Conservation (phyloP, 2,888 invertebrate genomes). For the Nomada ferruginata region DNA sequence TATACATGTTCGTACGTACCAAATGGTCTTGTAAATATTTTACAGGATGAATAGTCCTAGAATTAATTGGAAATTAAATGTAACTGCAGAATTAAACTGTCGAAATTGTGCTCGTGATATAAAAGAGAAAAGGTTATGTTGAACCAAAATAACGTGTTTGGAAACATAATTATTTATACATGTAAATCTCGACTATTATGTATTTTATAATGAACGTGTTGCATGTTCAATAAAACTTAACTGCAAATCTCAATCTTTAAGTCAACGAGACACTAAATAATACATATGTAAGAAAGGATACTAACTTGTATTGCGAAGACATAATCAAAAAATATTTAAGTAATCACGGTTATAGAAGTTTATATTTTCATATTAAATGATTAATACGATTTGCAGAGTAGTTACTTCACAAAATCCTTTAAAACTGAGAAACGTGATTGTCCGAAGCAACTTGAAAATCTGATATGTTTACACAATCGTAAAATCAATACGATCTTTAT, state of each 20-base stretch:
- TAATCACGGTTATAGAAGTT: background rate
- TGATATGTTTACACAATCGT: background rate
- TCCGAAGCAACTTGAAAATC: background rate
- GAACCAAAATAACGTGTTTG: background rate
- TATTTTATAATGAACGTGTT: background rate
- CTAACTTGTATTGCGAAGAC: constrained; percentile 76
- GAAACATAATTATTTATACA: constrained; percentile 2
- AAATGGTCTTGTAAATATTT: constrained; percentile 92
- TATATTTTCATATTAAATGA: background rate
- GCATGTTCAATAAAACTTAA: background rate
- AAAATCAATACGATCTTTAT: background rate
- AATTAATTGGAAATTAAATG: constrained; percentile 70
- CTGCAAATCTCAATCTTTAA: background rate
- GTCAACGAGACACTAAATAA: constrained; percentile 12
- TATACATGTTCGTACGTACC: constrained; percentile 73
- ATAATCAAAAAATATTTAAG: constrained; percentile 45
- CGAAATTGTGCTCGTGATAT: background rate
- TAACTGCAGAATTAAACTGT: background rate
- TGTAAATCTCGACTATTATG: background rate
- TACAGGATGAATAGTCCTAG: constrained; percentile 90
- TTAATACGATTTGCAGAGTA: background rate
- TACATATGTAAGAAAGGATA: constrained; percentile 40
- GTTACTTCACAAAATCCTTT: background rate
- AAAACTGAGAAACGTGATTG: background rate
- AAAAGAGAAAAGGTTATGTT: constrained; percentile 42